These are phyloP conservation scores for Tetragnatha montana DNA, from an alignment of 2,888 invertebrate species.

Conservation along the genomic window DNA sequence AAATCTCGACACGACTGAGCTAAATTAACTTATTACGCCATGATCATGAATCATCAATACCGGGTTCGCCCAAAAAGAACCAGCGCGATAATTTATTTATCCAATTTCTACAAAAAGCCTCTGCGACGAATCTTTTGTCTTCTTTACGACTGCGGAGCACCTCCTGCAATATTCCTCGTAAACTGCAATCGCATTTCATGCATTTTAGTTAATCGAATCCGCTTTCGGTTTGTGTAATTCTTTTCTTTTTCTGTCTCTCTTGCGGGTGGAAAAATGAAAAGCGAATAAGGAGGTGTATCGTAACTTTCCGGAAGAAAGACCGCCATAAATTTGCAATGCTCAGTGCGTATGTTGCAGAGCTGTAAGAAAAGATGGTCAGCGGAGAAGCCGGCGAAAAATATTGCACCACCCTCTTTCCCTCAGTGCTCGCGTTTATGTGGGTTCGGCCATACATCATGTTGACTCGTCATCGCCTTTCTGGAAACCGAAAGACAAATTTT, in stretches of 20 bases:
- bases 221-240: neutral
- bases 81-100: neutral
- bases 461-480: constrained; percentile 38
- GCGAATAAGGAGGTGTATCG: neutral
- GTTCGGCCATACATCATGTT: constrained; percentile 41
- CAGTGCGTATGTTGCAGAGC: neutral
- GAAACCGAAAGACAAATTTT: neutral
- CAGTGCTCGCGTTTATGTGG: neutral
- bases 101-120: neutral
- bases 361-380: constrained; percentile 22
- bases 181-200: neutral
- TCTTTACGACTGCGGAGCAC: neutral
- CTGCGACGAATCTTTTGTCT: neutral
- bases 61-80: neutral
- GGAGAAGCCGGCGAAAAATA: constrained; percentile 27
- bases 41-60: neutral
- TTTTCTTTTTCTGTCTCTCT: neutral
- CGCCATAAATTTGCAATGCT: constrained; percentile 49
- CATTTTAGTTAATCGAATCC: constrained; percentile 15
- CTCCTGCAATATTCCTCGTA: neutral
- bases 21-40: neutral
- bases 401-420: constrained; percentile 3
- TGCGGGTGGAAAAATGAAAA: neutral
- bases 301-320: constrained; percentile 25
- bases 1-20: neutral